phyloP scores from a whole-genome alignment of 2,888 invertebrate species.

The Ferdinandea cuprea region DNA sequence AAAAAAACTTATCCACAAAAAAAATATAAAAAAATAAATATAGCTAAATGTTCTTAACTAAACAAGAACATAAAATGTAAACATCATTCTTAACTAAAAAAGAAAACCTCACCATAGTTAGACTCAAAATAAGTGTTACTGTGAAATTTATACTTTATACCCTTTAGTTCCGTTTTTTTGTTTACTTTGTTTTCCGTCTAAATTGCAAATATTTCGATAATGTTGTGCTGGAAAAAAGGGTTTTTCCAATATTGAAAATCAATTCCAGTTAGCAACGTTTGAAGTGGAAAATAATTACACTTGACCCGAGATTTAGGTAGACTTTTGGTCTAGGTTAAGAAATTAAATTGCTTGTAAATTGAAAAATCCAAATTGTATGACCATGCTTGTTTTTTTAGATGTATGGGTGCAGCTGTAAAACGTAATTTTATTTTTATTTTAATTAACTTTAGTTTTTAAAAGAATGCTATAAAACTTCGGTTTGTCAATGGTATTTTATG shows the following conservation, averaged over 20 bases:
- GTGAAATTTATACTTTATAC: slow-evolving; percentile 51
- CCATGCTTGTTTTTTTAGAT: too few species aligned
- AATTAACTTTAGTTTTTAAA: too few species aligned
- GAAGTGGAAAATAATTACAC: neutral
- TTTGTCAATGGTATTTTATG: too few species aligned
- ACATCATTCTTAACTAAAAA: slow-evolving; percentile 56
- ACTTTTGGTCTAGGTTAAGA: too few species aligned
- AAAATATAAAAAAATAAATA: too few species aligned
- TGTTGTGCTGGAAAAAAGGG: slow-evolving; percentile 44
- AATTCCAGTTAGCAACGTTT: neutral
- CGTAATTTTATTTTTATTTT: too few species aligned
- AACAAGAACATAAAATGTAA: slow-evolving; percentile 33
- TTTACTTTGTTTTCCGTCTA: slow-evolving; percentile 54
- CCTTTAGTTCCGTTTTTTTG: slow-evolving; percentile 63
- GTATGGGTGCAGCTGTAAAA: too few species aligned
- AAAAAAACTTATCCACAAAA: too few species aligned
- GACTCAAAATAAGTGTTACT: slow-evolving; percentile 68
- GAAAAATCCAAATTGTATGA: too few species aligned
- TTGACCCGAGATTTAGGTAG: too few species aligned
- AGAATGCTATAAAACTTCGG: too few species aligned
- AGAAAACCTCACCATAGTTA: slow-evolving; percentile 73
- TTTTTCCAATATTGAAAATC: neutral
- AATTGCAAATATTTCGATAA: slow-evolving; percentile 56
- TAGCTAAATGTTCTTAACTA: slow-evolving; percentile 40
- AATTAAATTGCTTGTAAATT: too few species aligned